Evolutionary conservation across 2,113 vertebrate species (phyloP), one percentile per base, ranked within the genome.

Genomic region (Antennarius striatus): DNA sequence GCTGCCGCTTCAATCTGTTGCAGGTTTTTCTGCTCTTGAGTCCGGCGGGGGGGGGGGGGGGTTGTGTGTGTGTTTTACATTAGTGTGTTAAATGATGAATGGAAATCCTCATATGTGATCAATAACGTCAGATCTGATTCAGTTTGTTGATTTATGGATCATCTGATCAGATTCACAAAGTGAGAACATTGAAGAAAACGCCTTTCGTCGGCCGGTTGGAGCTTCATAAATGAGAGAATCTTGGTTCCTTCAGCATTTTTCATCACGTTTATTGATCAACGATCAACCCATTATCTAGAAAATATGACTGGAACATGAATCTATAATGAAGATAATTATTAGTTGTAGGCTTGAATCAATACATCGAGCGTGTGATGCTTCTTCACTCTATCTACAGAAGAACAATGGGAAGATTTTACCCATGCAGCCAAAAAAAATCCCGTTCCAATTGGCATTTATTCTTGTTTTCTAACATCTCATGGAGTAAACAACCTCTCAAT

Each of bases 1-100:
- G 71, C 80, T 65, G 8, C 16, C 9, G 46, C 72, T 73, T 80
- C 76, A 89, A 89, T 89, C 75, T 81, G 73, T 84, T 86, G 83
- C 86, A 91, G 86, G 63, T 22, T 86, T 90, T 80, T 75, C 67
- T 63, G 56, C 15, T 43, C 66, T 55, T 6, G 14, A 62, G 49
- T 16, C 32, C 0, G 48, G 61, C 30, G 45, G 63, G 15, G 16
- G 56, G 43, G 10, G 45, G 45, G 15, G 45, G 45, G 45, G 45
- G 45, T 4, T 2, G 63, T 36, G 36, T 66, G 30, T 39, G n/a
- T 14, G 10, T 1, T 66, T 74, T 51, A 71, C 4, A 0, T 10
- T 28, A 11, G 6, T 28, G 16, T 11, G 5, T 15, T 1, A 62
- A 63, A 63, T 39, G 9, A 54, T 12, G 14, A 43, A 13, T 52